Evolutionary conservation across 2,888 invertebrate genomes (phyloP), one percentile per base, ranked within the genome.

Genomic region (Trileptium ribeirensis): DNA sequence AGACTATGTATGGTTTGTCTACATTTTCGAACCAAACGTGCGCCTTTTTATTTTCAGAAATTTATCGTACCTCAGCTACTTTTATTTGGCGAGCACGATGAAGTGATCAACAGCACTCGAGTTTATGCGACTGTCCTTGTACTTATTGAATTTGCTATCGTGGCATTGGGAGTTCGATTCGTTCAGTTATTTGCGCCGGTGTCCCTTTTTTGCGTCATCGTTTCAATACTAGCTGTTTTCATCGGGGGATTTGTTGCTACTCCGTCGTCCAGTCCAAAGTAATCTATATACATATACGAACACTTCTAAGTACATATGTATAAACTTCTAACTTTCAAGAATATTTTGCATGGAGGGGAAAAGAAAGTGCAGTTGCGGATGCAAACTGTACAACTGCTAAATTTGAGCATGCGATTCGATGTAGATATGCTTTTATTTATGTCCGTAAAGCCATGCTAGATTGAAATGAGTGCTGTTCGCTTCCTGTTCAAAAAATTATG

Each of bases 131-230:
- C 97, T 1, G 90, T 93, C 36, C 91, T 99, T 81, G 92, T 99
- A 79, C 88, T 94, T 84, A 90, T 97, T 85, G 95, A 98, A 93
- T 95, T 96, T 86, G 92, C 92, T 83, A 93, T 95, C 85, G 98
- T 99, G 84, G 87, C 87, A 29, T 91, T 98, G 84, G 99, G 99
- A 79, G 98, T 99, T 81, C 95, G 95, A 89, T 98, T 99, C 89
- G 99, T 99, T 87, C 98, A 97, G 92, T 97, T 97, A 91, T 96
- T 99, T 89, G 98, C 99, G 39, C 94, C 97, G 0, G 92, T 99
- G 82, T 98, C 98, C 74, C 92, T 99, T 85, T 94, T 95, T 83
- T 98, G 98, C 90, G 99, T 99, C 85, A 93, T 99, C 86, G 91
- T 96, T 81, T 98, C 98, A 85, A 97, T 99, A 89, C 89, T 95